These are phyloP conservation scores for Elysia chlorotica DNA, from an alignment of 1,140 invertebrate genomes.

Conservation along the genomic window DNA sequence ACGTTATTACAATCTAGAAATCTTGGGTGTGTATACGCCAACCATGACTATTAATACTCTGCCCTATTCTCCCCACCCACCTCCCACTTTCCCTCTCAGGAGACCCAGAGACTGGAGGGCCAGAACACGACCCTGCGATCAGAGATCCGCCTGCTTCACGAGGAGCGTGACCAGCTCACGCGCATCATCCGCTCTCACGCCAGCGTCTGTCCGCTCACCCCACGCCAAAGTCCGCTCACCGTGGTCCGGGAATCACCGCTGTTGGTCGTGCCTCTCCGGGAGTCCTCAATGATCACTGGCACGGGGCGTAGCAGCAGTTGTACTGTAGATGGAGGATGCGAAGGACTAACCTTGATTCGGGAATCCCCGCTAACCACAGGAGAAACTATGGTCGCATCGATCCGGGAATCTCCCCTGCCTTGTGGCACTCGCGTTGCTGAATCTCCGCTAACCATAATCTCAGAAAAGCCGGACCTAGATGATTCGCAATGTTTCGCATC, in stretches of 20 bases:
- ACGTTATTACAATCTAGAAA: too few species aligned
- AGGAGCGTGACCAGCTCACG: conserved; percentile 27
- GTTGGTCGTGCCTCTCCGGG: background rate
- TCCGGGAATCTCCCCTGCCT: too few species aligned
- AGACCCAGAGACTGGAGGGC: conserved; percentile 26
- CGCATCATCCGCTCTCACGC: conserved; percentile 30
- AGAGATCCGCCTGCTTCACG: conserved; percentile 29
- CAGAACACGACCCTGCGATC: conserved; percentile 27
- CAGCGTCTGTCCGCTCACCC: conserved; percentile 18
- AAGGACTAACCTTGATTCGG: background rate
- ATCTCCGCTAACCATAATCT: too few species aligned
- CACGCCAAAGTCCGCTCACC: conserved; percentile 11
- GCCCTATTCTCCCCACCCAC: too few species aligned
- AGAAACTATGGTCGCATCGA: too few species aligned
- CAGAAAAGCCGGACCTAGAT: too few species aligned
- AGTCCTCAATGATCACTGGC: too few species aligned
- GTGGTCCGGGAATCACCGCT: conserved; percentile 7
- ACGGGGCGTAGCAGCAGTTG: too few species aligned
- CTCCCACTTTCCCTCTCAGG: conserved; percentile 19
- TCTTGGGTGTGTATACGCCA: too few species aligned
- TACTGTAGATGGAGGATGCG: too few species aligned
- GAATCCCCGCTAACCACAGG: conserved; percentile 7
- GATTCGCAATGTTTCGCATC: too few species aligned
- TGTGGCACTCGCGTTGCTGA: background rate
- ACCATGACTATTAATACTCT: too few species aligned